Percentiles rank a stretch among this genome's conserved stretches.
phyloP scores from a whole-genome alignment of 2,888 invertebrate species.

The Falcaria lacertinaria region DNA sequence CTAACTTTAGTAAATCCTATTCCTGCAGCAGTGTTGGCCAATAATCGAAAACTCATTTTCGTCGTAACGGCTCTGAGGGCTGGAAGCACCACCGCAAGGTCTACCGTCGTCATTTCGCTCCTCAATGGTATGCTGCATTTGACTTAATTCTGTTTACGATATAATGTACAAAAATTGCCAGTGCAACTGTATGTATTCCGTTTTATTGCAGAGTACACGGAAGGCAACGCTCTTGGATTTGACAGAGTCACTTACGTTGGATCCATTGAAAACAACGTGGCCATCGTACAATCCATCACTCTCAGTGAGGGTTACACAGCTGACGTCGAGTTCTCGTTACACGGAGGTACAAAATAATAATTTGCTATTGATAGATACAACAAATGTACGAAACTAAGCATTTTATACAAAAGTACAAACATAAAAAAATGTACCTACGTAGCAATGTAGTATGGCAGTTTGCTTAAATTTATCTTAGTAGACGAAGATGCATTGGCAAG shows the following conservation, averaged over 20 bases:
- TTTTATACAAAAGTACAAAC: too few species aligned
- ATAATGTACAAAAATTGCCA: too few species aligned
- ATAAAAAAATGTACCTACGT: too few species aligned
- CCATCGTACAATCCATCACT: slow-evolving; percentile 18
- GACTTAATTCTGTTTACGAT: not conserved
- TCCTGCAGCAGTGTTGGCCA: slow-evolving; percentile 9
- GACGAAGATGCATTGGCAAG: too few species aligned
- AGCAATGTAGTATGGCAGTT: too few species aligned
- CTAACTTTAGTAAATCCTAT: too few species aligned
- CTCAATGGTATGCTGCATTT: slow-evolving; percentile 12
- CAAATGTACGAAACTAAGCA: too few species aligned
- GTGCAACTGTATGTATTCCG: not conserved
- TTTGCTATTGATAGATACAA: too few species aligned
- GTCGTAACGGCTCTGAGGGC: slow-evolving; percentile 20
- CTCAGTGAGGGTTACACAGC: slow-evolving; percentile 21
- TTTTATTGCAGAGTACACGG: slow-evolving; percentile 12
- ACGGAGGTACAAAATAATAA: slow-evolving; percentile 22
- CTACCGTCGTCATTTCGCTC: slow-evolving; percentile 26
- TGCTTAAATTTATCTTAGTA: too few species aligned
- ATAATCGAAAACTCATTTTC: slow-evolving; percentile 26
- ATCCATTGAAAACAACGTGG: slow-evolving; percentile 11
- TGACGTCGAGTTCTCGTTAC: slow-evolving; percentile 20
- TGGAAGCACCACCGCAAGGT: slow-evolving; percentile 16
- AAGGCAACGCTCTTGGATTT: slow-evolving; percentile 18
- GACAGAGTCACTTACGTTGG: slow-evolving; percentile 25